These are phyloP conservation scores for Gymnosoma rotundatum DNA, from an alignment of 2,888 invertebrate genomes.

Conservation along the genomic window DNA sequence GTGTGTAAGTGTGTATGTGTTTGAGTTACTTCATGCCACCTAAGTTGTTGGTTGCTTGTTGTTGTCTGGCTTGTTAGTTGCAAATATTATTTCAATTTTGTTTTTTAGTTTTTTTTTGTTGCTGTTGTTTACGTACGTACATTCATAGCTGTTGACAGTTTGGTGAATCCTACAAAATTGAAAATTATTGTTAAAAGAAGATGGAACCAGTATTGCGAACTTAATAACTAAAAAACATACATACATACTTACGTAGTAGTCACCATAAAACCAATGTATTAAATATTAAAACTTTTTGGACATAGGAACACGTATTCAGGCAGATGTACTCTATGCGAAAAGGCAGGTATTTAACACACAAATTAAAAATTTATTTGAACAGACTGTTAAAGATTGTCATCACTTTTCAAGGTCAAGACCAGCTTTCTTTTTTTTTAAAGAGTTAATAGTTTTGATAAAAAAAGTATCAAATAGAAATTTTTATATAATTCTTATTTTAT, in stretches of 20 bases:
- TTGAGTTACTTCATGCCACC: conserved; percentile 34
- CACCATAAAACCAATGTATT: conserved; percentile 11
- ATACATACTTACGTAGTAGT: too few species aligned
- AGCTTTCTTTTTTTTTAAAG: too few species aligned
- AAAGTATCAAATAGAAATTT: too few species aligned
- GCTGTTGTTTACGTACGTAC: too few species aligned
- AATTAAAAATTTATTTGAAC: not conserved
- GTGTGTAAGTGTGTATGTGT: not conserved
- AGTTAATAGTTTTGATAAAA: too few species aligned
- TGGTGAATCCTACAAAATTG: conserved; percentile 27
- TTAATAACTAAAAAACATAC: conserved; percentile 57
- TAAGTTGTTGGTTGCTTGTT: conserved; percentile 47
- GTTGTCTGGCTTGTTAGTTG: conserved; percentile 56
- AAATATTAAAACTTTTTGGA: conserved; percentile 13
- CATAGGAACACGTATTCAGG: not conserved
- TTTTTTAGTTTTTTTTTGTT: not conserved
- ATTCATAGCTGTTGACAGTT: conserved; percentile 22
- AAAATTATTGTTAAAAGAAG: conserved; percentile 29
- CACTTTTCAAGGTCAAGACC: not conserved
- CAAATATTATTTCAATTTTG: conserved; percentile 57
- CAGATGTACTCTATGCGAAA: not conserved
- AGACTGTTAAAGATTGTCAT: conserved; percentile 23
- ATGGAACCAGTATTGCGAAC: conserved; percentile 10
- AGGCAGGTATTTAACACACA: too few species aligned
- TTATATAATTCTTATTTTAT: too few species aligned